Evolutionary conservation across 2,113 vertebrate species (phyloP).

Genomic region (Gymnogyps californianus): DNA sequence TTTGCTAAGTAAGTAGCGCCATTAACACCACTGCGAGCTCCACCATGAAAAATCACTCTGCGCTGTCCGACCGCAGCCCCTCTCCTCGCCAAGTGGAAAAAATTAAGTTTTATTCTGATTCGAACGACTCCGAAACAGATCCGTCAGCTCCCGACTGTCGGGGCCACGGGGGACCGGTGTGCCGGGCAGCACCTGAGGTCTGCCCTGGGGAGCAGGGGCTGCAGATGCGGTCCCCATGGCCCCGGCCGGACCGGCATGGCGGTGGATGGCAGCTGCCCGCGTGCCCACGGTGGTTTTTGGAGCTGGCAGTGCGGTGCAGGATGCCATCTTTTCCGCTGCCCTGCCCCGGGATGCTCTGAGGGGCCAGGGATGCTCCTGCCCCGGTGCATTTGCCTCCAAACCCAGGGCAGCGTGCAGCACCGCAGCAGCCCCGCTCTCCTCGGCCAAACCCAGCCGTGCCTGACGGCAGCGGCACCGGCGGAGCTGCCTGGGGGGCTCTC

Average conservation of each 20-base stretch:
- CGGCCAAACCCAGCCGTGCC: not conserved
- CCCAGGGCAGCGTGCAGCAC: not conserved
- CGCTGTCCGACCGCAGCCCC: fast-evolving
- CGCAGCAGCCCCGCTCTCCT: not conserved
- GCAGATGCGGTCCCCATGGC: not conserved
- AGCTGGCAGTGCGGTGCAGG: not conserved
- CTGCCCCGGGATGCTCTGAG: not conserved
- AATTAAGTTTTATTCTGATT: not conserved
- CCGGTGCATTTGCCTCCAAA: fast-evolving
- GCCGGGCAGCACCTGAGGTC: not conserved
- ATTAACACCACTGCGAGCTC: not conserved
- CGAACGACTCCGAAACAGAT: not conserved
- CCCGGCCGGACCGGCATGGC: fast-evolving
- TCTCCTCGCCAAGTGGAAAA: not conserved
- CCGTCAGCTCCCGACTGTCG: not conserved
- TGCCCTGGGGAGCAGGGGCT: not conserved
- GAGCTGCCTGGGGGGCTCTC: conserved; percentile 16
- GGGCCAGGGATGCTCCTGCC: not conserved
- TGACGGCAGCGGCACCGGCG: not conserved
- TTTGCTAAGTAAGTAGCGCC: conserved; percentile 23
- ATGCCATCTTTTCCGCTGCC: not conserved
- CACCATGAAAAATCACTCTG: not conserved
- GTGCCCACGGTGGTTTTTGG: not conserved
- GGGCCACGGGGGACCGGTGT: fast-evolving
- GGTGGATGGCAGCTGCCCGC: not conserved